phyloP scores from a whole-genome alignment of 1,140 invertebrate genomes.

The Hyles vespertilio region DNA sequence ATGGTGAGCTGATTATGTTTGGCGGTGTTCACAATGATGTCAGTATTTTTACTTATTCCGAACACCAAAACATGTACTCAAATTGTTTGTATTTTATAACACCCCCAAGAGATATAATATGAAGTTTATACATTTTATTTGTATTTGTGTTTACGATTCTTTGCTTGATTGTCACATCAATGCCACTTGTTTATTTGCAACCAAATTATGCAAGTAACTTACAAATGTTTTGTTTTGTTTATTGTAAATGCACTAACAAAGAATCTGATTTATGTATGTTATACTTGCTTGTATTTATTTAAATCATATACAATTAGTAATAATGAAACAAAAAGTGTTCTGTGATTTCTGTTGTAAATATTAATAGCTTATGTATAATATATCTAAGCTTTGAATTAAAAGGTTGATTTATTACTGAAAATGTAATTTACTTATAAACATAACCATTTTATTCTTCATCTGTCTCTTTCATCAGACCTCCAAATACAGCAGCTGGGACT shows the following conservation, averaged over 20 bases:
- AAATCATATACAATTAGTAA: conserved; percentile 9
- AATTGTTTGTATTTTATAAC: conserved; percentile 89
- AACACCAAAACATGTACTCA: conserved; percentile 80
- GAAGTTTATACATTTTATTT: conserved; percentile 26
- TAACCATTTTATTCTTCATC: conserved; percentile 24
- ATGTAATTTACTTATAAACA: conserved; percentile 3
- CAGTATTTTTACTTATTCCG: conserved; percentile 69
- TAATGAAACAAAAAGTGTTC: conserved; percentile 32
- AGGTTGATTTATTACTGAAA: conserved; percentile 43
- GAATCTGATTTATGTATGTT: background rate
- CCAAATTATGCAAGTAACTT: conserved; percentile 2
- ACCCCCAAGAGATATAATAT: conserved; percentile 84
- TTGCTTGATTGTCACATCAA: background rate
- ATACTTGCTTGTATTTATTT: conserved; percentile 5
- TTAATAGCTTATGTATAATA: conserved; percentile 38
- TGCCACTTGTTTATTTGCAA: background rate
- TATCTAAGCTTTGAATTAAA: conserved; percentile 46
- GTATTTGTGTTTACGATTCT: background rate
- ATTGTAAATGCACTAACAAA: conserved; percentile 3
- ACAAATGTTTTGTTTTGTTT: background rate
- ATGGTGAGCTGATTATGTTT: conserved; percentile 95
- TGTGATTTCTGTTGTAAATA: conserved; percentile 61
- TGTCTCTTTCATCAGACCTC: conserved; percentile 78
- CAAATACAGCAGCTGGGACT: conserved; percentile 92
- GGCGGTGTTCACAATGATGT: conserved; percentile 92